These are phyloP conservation scores for Tinamus guttatus DNA, from an alignment of 2,113 vertebrate genomes.

Conservation along the genomic window DNA sequence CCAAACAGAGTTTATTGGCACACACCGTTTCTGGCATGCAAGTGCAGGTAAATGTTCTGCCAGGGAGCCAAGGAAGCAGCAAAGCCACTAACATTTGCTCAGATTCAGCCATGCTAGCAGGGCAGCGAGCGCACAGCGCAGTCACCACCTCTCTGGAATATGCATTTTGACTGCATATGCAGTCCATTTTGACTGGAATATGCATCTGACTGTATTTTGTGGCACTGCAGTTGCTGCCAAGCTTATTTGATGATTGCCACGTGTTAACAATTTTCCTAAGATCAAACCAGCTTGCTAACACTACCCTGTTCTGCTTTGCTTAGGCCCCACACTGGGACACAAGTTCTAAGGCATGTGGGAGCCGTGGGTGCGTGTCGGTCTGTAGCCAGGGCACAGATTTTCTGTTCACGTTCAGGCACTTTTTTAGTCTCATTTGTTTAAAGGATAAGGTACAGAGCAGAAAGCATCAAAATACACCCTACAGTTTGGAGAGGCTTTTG, in stretches of 20 bases:
- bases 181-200: too few species aligned
- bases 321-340: not conserved
- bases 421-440: not conserved
- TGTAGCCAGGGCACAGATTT: not conserved
- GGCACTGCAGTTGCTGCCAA: not conserved
- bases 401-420: not conserved
- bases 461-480: not conserved
- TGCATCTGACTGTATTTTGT: too few species aligned
- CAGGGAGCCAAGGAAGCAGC: not conserved
- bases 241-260: not conserved
- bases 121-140: not conserved
- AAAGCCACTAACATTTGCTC: not conserved
- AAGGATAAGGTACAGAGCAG: not conserved
- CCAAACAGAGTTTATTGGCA: not conserved
- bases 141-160: not conserved
- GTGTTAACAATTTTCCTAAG: not conserved
- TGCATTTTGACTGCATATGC: too few species aligned
- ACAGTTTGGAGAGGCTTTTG: fast-evolving
- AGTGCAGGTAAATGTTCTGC: not conserved
- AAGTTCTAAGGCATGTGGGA: fast-evolving
- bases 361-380: fast-evolving
- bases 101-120: not conserved
- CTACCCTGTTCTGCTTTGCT: not conserved
- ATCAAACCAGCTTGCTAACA: fast-evolving
- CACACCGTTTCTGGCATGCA: not conserved